Percentiles rank a stretch among this genome's conserved stretches.
Conservation (phyloP, 2,888 invertebrate genomes). For the Cremastinae sp. region DNA sequence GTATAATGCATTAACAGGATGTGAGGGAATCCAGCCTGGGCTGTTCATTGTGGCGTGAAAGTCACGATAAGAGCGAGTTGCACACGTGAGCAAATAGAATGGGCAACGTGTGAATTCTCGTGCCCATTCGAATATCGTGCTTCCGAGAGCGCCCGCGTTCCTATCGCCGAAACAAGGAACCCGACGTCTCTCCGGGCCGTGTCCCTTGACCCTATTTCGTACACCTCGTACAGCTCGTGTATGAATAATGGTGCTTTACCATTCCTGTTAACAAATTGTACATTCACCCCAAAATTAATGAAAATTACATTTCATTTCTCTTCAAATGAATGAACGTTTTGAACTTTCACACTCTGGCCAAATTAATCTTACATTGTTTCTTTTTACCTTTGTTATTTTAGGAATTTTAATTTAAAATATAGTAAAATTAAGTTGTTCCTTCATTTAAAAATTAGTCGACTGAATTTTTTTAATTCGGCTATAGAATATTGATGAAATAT, state of each 20-base stretch:
- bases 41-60: slow-evolving; percentile 59
- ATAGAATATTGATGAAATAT: too few species aligned
- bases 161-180: slow-evolving; percentile 15
- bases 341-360: too few species aligned
- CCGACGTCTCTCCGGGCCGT: not conserved
- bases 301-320: not conserved
- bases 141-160: slow-evolving; percentile 10
- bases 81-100: slow-evolving; percentile 57
- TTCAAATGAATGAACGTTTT: too few species aligned
- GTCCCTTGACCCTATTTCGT: slow-evolving; percentile 18
- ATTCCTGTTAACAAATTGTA: slow-evolving; percentile 45
- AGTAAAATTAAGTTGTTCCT: too few species aligned
- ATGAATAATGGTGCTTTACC: slow-evolving; percentile 42
- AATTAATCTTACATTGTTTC: too few species aligned
- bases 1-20: slow-evolving; percentile 28
- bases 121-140: slow-evolving; percentile 24
- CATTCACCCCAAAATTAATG: slow-evolving; percentile 11
- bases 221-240: slow-evolving; percentile 15
- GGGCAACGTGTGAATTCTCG: slow-evolving; percentile 46
- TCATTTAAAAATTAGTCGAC: too few species aligned
- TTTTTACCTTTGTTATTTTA: too few species aligned
- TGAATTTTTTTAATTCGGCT: too few species aligned
- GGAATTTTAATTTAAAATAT: too few species aligned
- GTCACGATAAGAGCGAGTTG: slow-evolving; percentile 58
- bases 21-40: slow-evolving; percentile 45